Conservation (phyloP, 2,888 invertebrate genomes). For the Drosophila macrospina region DNA sequence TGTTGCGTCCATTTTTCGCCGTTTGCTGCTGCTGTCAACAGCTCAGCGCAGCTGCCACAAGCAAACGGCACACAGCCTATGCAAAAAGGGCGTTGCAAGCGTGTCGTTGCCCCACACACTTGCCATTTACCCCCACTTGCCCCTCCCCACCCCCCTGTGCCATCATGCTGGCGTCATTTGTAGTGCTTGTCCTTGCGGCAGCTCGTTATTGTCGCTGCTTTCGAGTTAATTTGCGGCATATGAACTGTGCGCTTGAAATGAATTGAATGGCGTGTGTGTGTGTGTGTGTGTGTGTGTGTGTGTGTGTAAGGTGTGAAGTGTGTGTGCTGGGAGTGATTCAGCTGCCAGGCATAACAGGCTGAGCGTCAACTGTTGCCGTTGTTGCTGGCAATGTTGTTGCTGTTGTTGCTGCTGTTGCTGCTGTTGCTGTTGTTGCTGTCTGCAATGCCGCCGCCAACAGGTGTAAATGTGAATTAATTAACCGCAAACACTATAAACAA, state of each 20-base stretch:
- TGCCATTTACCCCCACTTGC: not conserved
- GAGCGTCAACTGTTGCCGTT: conserved; percentile 44
- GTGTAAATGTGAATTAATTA: conserved; percentile 85
- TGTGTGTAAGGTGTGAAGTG: conserved; percentile 38
- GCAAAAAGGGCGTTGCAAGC: conserved; percentile 9
- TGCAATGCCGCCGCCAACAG: conserved; percentile 74
- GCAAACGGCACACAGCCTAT: conserved; percentile 5
- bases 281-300: conserved; percentile 11
- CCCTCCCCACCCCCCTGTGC: not conserved
- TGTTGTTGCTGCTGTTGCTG: conserved; percentile 16
- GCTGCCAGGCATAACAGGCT: conserved; percentile 31
- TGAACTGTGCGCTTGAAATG: conserved; percentile 66
- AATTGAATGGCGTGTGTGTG: conserved; percentile 42
- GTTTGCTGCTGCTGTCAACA: conserved; percentile 41
- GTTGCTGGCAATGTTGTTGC: conserved; percentile 23
- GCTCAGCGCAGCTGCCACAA: conserved; percentile 42
- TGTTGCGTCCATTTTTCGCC: conserved; percentile 19
- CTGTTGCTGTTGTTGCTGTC: conserved; percentile 35
- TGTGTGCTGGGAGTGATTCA: conserved; percentile 25
- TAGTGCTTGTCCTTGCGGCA: conserved; percentile 46
- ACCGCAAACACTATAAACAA: conserved; percentile 84
- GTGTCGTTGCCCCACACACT: conserved; percentile 4
- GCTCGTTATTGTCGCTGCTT: conserved; percentile 64
- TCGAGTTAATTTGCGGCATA: conserved; percentile 80
- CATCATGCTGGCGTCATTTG: conserved; percentile 1